Conservation (phyloP, 2,113 vertebrate species). For the Myrmecobius fasciatus region DNA sequence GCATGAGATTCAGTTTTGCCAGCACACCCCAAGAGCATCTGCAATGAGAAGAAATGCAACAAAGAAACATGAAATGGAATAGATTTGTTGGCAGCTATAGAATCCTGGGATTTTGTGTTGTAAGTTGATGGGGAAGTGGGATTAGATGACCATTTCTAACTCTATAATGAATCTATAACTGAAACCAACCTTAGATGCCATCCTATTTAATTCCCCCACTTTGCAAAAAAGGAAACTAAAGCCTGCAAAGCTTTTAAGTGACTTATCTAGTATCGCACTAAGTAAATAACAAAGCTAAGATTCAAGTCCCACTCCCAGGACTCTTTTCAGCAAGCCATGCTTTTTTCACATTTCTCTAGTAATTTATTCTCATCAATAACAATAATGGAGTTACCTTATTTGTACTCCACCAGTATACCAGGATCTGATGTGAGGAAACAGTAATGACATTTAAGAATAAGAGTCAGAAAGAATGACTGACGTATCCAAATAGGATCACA, state of each 20-base stretch:
- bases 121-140: background rate
- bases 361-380: background rate
- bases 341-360: background rate
- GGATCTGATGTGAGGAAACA: background rate
- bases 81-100: background rate
- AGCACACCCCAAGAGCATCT: background rate
- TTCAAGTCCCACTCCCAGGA: background rate
- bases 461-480: background rate
- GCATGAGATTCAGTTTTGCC: background rate
- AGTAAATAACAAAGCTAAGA: background rate
- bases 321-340: background rate
- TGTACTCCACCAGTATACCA: background rate
- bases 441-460: background rate
- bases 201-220: background rate
- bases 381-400: background rate
- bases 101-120: background rate
- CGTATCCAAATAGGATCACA: background rate
- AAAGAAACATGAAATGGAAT: background rate
- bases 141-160: background rate
- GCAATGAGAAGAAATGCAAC: background rate
- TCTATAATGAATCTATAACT: background rate
- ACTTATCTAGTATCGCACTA: background rate
- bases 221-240: background rate
- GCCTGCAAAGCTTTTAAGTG: background rate
- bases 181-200: background rate